phyloP scores from a whole-genome alignment of 64 coral and sea anemone genomes.

The Cladopsammia gracilis region DNA sequence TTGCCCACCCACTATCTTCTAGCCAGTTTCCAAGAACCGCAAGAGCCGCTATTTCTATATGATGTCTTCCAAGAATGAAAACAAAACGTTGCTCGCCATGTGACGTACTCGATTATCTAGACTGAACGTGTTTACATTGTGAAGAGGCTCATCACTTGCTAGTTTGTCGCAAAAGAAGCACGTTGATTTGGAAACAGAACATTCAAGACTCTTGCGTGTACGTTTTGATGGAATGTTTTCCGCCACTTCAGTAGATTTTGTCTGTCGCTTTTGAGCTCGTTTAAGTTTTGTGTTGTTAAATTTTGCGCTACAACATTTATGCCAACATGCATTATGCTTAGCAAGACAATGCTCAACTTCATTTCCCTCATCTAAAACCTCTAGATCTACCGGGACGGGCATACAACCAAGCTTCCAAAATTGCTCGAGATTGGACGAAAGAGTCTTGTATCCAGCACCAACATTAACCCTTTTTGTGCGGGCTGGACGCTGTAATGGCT shows the following conservation, averaged over 20 bases:
- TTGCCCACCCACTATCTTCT: conserved; percentile 69
- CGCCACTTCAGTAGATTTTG: conserved; percentile 5
- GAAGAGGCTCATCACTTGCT: conserved; percentile 63
- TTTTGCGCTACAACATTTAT: conserved; percentile 62
- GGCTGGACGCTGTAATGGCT: conserved; percentile 56
- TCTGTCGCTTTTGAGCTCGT: conserved; percentile 56
- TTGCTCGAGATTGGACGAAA: conserved; percentile 40
- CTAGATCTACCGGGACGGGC: conserved; percentile 9
- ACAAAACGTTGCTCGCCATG: conserved; percentile 37
- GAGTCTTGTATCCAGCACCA: conserved; percentile 50
- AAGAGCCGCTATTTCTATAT: conserved; percentile 56
- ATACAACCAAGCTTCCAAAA: conserved; percentile 56
- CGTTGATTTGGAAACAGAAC: conserved; percentile 20
- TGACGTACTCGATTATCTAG: conserved; percentile 52
- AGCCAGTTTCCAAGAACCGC: conserved; percentile 69
- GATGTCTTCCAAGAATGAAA: conserved; percentile 31
- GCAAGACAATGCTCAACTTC: conserved; percentile 47
- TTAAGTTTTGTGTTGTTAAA: conserved; percentile 74
- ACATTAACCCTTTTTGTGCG: conserved; percentile 41
- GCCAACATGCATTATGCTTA: conserved; percentile 63
- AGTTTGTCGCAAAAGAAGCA: conserved; percentile 65
- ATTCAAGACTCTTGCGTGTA: conserved; percentile 44
- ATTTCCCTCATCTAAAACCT: conserved; percentile 35
- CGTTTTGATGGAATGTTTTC: conserved; percentile 44
- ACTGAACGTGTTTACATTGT: conserved; percentile 57